A percentile compares a stretch with the other conserved stretches of the same genome.
These are phyloP conservation scores for Palythoa grandiflora DNA, from an alignment of 92 coral and sea anemone species.

Conservation along the genomic window DNA sequence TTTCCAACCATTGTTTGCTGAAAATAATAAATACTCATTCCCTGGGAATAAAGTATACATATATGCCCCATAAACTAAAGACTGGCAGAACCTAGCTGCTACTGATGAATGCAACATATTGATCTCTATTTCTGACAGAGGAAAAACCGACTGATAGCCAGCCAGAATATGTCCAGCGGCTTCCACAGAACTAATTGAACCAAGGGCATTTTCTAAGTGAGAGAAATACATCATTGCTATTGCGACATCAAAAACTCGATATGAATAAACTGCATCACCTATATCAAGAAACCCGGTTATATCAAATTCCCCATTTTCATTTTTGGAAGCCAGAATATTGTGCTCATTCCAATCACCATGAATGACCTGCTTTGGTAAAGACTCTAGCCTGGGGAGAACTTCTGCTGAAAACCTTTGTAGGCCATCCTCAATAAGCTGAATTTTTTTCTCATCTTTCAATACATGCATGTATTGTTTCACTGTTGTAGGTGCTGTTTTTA, in stretches of 20 bases:
- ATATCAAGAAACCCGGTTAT: conserved; percentile 57
- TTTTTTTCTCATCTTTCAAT: conserved; percentile 30
- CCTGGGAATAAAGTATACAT: conserved; percentile 24
- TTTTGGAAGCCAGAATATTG: conserved; percentile 53
- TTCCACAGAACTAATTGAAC: conserved; percentile 16
- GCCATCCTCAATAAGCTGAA: conserved; percentile 34
- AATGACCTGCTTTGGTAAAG: conserved; percentile 74
- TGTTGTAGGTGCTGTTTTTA: conserved; percentile 15
- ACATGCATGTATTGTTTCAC: conserved; percentile 29
- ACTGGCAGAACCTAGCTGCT: conserved; percentile 54
- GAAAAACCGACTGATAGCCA: conserved; percentile 64
- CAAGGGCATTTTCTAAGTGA: conserved; percentile 27
- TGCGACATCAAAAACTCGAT: conserved; percentile 61
- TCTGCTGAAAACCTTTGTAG: conserved; percentile 23
- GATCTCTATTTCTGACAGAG: conserved; percentile 49
- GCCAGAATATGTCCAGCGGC: conserved; percentile 53
- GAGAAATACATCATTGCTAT: conserved; percentile 55
- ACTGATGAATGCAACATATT: conserved; percentile 39
- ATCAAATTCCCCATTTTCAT: neutral
- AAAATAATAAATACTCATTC: conserved; percentile 34
- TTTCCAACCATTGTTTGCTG: conserved; percentile 55
- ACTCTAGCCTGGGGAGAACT: conserved; percentile 60
- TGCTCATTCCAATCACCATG: conserved; percentile 74
- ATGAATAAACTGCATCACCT: conserved; percentile 42
- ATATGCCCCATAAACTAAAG: conserved; percentile 60